phyloP scores from a whole-genome alignment of 2,888 invertebrate species.

The Bellardia pandia region DNA sequence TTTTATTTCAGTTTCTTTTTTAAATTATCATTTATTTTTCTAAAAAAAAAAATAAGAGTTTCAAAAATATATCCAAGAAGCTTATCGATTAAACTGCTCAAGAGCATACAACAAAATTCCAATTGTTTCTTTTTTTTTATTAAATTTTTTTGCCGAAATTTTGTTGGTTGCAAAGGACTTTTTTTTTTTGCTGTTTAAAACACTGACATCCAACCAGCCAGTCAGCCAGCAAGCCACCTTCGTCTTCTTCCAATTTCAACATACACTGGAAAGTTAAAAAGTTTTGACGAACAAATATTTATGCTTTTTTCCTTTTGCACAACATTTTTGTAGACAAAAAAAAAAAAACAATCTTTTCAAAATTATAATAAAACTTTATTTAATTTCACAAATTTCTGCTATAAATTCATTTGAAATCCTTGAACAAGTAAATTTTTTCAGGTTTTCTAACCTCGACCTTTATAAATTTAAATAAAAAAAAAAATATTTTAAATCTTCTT shows the following conservation, averaged over 20 bases:
- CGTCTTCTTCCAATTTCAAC: constrained; percentile 51
- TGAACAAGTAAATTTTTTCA: neutral
- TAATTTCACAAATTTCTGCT: neutral
- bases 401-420: neutral
- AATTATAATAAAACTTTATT: too few relatives aligned
- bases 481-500: neutral
- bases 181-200: constrained; percentile 38
- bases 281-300: constrained; percentile 24
- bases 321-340: constrained; percentile 7
- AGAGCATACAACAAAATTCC: constrained; percentile 18
- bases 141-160: constrained; percentile 28
- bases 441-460: neutral
- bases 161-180: neutral
- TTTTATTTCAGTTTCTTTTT: neutral
- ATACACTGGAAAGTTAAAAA: constrained; percentile 44
- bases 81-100: constrained; percentile 21
- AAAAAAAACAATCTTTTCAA: too few relatives aligned
- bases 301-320: neutral
- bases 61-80: neutral
- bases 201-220: neutral
- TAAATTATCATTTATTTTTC: neutral
- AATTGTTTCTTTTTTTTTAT: constrained; percentile 13
- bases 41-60: neutral
- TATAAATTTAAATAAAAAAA: neutral
- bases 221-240: constrained; percentile 38